Evolutionary conservation across 2,888 invertebrate genomes (phyloP), one percentile per base, ranked within the genome.

Genomic region (Tenthredo distinguenda): DNA sequence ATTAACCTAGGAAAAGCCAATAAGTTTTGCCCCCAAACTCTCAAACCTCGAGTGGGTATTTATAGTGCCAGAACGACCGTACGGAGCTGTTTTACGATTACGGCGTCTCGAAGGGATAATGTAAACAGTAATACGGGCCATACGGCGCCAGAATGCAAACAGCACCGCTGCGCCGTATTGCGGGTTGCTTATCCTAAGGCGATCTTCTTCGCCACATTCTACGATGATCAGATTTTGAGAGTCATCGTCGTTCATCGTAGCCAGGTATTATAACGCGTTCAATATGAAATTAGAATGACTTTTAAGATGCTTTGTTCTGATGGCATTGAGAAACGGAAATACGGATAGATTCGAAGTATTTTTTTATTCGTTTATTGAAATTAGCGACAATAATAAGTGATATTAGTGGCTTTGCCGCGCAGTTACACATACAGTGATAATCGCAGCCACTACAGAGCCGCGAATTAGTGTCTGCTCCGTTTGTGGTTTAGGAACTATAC

Each of bases 31-130:
- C 12, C 12, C 12, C 9, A 21, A 12, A 43, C 10, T 40, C 72
- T 40, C 10, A 74, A 43, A 74, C 43, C 50, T 50, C 31, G 76
- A 77, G 50, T 55, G n/a, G n/a, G 55, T 77, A 77, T 77, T 77
- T 77, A 47, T 77, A 50, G 50, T 2, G 50, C n/a, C 15, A 18
- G 50, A 50, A 77, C 50, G 21, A 77, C 26, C 31, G 18, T 50
- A 3, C 26, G 26, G 9, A 34, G 15, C 34, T 34, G 50, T 50
- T 81, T 81, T 81, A 81, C 58, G 62, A 58, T 62, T 18, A 37
- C 31, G 12, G 5, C 55, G 77, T 55, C 31, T 77, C 31, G 55
- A 55, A 81, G 62, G 40, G 15, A 26, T 21, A 62, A 62, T 34
- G 15, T 21, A 81, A 81, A 34, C 68, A 68, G 15, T 12, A 34